These are phyloP conservation scores for Graptemys geographica DNA, from an alignment of 2,797 vertebrate species.

Conservation along the genomic window DNA sequence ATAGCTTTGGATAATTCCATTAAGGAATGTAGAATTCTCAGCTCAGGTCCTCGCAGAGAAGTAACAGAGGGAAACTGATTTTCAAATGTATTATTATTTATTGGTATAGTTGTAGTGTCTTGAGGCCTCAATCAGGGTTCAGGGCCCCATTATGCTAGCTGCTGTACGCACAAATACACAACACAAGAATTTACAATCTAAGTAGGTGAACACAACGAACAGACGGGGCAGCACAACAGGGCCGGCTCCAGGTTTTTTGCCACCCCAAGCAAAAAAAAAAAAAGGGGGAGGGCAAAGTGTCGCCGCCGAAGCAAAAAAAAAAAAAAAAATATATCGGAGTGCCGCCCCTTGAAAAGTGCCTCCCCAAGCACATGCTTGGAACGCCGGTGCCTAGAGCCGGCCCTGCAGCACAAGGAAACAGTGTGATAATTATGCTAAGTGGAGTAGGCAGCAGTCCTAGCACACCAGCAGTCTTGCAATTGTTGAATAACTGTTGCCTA, in stretches of 20 bases:
- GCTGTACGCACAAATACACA: neutral
- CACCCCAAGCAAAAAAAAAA: too few species aligned
- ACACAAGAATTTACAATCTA: neutral
- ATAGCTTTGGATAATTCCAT: neutral
- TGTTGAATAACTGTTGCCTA: neutral
- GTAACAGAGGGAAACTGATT: neutral
- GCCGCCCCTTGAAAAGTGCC: too few species aligned
- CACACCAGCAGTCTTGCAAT: neutral
- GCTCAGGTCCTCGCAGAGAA: neutral
- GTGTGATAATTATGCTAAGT: neutral
- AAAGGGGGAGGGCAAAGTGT: too few species aligned
- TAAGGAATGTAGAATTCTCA: neutral
- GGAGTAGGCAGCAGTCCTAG: neutral
- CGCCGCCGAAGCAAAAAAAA: too few species aligned
- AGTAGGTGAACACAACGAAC: neutral
- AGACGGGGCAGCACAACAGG: neutral
- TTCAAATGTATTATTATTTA: neutral
- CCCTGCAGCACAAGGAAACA: neutral
- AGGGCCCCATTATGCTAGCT: too few species aligned
- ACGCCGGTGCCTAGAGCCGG: too few species aligned
- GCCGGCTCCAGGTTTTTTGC: too few species aligned
- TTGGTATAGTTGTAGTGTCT: neutral
- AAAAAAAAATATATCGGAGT: too few species aligned
- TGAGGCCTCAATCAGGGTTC: neutral
- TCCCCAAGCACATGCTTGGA: too few species aligned